Conservation (phyloP, 1,140 invertebrate genomes). For the Periplaneta americana region DNA sequence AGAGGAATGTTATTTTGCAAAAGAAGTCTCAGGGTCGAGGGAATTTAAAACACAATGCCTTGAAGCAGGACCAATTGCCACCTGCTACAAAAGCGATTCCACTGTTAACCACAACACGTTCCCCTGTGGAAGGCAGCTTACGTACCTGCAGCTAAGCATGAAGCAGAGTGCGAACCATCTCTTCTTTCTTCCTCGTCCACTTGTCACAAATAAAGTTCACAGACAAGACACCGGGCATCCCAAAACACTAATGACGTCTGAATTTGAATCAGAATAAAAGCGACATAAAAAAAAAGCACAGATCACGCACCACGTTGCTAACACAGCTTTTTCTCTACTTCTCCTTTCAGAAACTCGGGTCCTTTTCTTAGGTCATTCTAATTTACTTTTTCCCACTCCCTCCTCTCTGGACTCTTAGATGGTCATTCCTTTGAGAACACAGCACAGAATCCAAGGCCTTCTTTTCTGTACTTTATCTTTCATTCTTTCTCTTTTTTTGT, state of each 20-base stretch:
- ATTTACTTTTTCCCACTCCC: not conserved
- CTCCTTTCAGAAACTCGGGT: not conserved
- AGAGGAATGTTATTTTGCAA: too few relatives aligned
- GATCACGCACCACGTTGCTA: too few relatives aligned
- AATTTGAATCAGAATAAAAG: too few relatives aligned
- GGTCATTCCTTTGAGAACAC: not conserved
- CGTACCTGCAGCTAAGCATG: not conserved
- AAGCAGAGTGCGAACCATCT: not conserved
- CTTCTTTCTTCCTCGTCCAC: not conserved
- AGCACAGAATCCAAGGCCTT: not conserved
- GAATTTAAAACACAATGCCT: too few relatives aligned
- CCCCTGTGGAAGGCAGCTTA: not conserved
- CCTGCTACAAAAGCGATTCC: too few relatives aligned
- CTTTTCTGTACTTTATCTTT: not conserved
- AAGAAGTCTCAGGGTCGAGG: too few relatives aligned
- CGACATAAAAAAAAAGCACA: too few relatives aligned
- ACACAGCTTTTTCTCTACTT: too few relatives aligned
- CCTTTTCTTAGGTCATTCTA: not conserved
- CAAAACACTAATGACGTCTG: too few relatives aligned
- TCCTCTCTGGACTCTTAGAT: not conserved
- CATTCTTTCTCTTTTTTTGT: not conserved
- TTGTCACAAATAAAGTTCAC: too few relatives aligned
- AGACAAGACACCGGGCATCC: too few relatives aligned
- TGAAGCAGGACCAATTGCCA: too few relatives aligned
- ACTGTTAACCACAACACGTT: not conserved